These are phyloP conservation scores for Chelidonichthys spinosus DNA, from an alignment of 2,797 vertebrate species.

Conservation along the genomic window DNA sequence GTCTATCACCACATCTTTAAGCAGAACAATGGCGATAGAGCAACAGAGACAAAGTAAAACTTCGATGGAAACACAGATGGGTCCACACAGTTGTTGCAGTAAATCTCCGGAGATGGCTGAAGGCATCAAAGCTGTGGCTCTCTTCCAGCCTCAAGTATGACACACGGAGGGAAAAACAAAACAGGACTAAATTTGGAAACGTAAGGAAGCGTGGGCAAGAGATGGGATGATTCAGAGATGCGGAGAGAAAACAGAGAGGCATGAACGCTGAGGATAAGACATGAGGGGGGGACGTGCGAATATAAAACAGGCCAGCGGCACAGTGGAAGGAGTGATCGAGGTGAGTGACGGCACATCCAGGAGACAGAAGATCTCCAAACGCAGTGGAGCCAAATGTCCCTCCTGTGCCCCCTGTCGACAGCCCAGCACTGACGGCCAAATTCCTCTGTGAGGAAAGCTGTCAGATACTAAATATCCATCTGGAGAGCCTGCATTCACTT, in stretches of 20 bases:
- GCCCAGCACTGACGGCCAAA: conserved; percentile 50
- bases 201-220: conserved; percentile 57
- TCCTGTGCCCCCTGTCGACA: conserved; percentile 23
- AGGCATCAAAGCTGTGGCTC: conserved; percentile 49
- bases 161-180: conserved; percentile 55
- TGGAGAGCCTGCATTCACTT: conserved; percentile 29
- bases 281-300: conserved; percentile 15
- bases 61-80: conserved; percentile 58
- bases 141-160: conserved; percentile 40
- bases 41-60: conserved; percentile 19
- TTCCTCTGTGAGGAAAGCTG: conserved; percentile 58
- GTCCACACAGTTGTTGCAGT: conserved; percentile 43
- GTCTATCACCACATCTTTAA: conserved; percentile 31
- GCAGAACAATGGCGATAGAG: neutral
- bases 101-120: conserved; percentile 61
- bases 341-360: conserved; percentile 7
- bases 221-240: conserved; percentile 67
- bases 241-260: conserved; percentile 23
- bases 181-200: conserved; percentile 65
- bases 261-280: conserved; percentile 32
- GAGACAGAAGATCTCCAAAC: conserved; percentile 16
- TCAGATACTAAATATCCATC: conserved; percentile 56
- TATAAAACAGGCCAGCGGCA: conserved; percentile 15
- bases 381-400: conserved; percentile 24
- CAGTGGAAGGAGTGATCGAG: conserved; percentile 18